Percentiles rank a stretch among this genome's conserved stretches.
Evolutionary conservation across 2,888 invertebrate species (phyloP).

Genomic region (Ametastegia equiseti): DNA sequence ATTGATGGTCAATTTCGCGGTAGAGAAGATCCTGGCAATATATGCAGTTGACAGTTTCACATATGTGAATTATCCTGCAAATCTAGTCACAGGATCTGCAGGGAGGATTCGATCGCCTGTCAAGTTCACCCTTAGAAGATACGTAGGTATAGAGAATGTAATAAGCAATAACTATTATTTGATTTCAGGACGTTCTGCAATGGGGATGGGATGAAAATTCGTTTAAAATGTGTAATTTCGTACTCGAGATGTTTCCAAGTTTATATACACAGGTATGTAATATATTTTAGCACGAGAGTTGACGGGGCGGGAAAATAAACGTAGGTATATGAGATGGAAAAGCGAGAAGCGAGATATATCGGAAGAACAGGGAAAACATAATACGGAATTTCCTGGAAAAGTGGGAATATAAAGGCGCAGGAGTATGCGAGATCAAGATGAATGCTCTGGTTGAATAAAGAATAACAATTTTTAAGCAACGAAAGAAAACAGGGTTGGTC

Average conservation of each 20-base stretch:
- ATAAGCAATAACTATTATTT: background rate
- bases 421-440: constrained; percentile 10
- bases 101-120: background rate
- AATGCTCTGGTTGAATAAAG: constrained; percentile 31
- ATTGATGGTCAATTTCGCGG: constrained; percentile 12
- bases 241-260: background rate
- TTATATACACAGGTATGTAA: background rate
- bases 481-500: background rate
- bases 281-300: background rate
- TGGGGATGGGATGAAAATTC: background rate
- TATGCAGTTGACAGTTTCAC: constrained; percentile 13
- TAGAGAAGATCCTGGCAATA: background rate
- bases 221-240: background rate
- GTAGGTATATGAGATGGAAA: background rate
- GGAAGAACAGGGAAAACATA: background rate
- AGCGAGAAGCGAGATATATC: background rate
- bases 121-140: constrained; percentile 1
- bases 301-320: background rate
- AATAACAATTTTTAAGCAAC: constrained; percentile 19
- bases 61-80: constrained; percentile 14
- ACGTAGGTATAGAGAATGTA: background rate
- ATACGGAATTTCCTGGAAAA: background rate
- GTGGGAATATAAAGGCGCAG: background rate
- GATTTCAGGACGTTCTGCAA: background rate
- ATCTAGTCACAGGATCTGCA: background rate